Evolutionary conservation across 2,113 vertebrate genomes (phyloP), one percentile per base, ranked within the genome.

Genomic region (Phylloscopus trochilus): DNA sequence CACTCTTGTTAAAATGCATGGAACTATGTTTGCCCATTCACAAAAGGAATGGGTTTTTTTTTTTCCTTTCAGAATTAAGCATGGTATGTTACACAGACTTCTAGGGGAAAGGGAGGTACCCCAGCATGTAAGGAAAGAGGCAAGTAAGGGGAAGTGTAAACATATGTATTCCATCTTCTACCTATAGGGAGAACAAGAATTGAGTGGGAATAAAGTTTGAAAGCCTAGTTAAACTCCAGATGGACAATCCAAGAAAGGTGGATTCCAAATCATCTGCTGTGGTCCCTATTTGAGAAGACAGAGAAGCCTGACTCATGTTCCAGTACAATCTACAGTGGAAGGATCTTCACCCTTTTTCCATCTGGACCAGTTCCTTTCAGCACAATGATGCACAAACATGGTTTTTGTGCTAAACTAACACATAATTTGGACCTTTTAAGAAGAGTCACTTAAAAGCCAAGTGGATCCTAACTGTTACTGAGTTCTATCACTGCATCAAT

Each of bases 271-370:
- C 52, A 43, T 51, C 39, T 26, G 23, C 78, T 51, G 10, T 9
- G 10, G 18, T 23, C 20, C 6, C 2, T 14, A 44, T 9, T 41
- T 12, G 5, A 39, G 43, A 66, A 41, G 26, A 37, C 0, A 1
- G 47, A 59, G 35, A 67, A 79, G 43, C 15, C 47, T 3, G 12
- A 63, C 27, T 84, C 1, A 1, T 5, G 15, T 17, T 90, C 28
- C 20, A 37, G 9, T n/a, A 59, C 37, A 28, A 23, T 26, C 13
- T 37, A 31, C 52, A 63, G 4, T 6, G 4, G 73, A 84, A 87
- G 37, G 4, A 67, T n/a, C 43, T 87, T 28, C n/a, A 66, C 49
- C 35, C 52, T 67, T 81, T 76, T 52, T 41, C n/a, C n/a, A 74
- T n/a, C 31, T 62, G n/a, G n/a, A 69, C 26, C 33, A 22, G 28